phyloP scores from a whole-genome alignment of 1,140 invertebrate species.

The Calliphora vicina region DNA sequence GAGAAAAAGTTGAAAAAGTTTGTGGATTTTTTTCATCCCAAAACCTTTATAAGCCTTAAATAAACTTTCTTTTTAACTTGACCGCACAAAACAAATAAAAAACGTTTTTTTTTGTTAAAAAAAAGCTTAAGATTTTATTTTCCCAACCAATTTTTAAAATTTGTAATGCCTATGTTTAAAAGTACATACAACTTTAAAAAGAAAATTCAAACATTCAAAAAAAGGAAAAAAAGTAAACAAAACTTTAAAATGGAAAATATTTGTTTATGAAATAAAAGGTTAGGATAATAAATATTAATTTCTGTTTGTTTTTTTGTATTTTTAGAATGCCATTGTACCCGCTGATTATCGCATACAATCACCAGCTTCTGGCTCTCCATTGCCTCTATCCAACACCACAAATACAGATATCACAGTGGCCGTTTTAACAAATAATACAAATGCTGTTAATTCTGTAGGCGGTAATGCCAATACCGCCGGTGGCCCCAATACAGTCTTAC shows the following conservation, averaged over 20 bases:
- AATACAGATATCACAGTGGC: conserved; percentile 53
- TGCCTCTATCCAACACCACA: conserved; percentile 51
- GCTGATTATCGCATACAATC: conserved; percentile 61
- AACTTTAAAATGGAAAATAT: neutral
- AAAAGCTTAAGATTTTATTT: neutral
- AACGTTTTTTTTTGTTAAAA: neutral
- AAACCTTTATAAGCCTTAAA: conserved; percentile 25
- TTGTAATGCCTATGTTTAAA: neutral
- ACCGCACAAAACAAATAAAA: conserved; percentile 27
- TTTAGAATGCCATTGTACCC: conserved; percentile 67
- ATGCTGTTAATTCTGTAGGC: conserved; percentile 49
- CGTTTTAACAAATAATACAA: conserved; percentile 62
- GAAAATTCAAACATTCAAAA: neutral
- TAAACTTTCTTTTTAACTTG: conserved; percentile 24
- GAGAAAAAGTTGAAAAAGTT: no score
- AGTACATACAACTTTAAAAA: neutral
- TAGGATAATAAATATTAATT: neutral
- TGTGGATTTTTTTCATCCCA: neutral
- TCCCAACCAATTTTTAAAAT: no score
- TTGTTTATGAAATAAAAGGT: no score
- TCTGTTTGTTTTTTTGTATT: conserved; percentile 43
- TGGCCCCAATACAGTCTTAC: conserved; percentile 93
- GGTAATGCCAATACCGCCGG: conserved; percentile 75
- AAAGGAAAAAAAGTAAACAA: conserved; percentile 10
- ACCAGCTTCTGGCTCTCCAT: conserved; percentile 59